phyloP scores from a whole-genome alignment of 35 echinoderm and acorn worm genomes.

The Heliocidaris erythrogramma region DNA sequence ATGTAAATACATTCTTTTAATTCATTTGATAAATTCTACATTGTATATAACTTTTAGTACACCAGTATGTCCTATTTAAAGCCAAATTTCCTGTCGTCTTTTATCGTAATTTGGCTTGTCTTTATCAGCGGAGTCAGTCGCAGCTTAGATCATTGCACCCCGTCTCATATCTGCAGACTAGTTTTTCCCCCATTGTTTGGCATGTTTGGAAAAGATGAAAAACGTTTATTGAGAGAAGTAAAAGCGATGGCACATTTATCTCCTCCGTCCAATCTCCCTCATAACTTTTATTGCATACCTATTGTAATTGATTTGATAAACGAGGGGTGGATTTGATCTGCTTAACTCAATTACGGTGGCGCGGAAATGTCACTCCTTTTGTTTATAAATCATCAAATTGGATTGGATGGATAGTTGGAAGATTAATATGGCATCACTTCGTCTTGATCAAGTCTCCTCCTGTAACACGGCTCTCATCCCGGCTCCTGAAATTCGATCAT shows the following conservation, averaged over 20 bases:
- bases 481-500: conserved; percentile 29
- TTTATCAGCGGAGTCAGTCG: not conserved
- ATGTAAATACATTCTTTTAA: too few species aligned
- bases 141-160: not conserved
- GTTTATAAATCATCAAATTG: conserved; percentile 44
- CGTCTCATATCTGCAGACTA: not conserved
- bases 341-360: conserved; percentile 33
- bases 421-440: conserved; percentile 45
- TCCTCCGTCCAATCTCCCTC: not conserved
- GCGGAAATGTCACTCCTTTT: conserved; percentile 29
- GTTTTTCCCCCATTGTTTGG: not conserved
- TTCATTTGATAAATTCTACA: too few species aligned
- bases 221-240: conserved; percentile 30
- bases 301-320: conserved; percentile 42
- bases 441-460: not conserved
- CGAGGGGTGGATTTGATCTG: conserved; percentile 19
- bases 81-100: not conserved
- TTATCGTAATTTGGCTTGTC: not conserved
- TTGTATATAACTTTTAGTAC: too few species aligned
- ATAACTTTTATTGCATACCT: conserved; percentile 40
- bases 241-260: conserved; percentile 22
- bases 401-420: conserved; percentile 26
- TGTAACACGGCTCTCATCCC: not conserved
- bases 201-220: conserved; percentile 38
- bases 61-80: too few species aligned